Conservation (phyloP, 2,797 vertebrate genomes). For the Muraenolepis orangiensis region DNA sequence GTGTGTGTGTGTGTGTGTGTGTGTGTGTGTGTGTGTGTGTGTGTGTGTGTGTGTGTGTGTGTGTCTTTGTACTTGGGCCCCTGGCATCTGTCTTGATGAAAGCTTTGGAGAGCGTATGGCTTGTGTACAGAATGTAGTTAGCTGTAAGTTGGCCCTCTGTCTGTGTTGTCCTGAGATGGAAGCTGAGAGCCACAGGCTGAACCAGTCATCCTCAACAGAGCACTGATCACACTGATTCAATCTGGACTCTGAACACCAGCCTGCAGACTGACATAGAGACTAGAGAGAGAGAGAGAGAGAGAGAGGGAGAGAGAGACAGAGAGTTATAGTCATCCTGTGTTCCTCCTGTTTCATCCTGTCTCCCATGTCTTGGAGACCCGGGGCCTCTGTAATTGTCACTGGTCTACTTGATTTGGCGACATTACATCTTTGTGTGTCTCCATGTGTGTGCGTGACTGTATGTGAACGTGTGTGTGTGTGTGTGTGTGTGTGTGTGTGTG, state of each 20-base stretch:
- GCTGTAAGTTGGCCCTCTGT: no score
- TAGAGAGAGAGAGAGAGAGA: neutral
- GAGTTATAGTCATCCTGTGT: no score
- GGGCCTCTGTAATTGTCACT: neutral
- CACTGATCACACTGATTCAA: neutral
- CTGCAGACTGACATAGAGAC: neutral
- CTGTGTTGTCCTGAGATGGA: neutral
- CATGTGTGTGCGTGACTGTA: no score
- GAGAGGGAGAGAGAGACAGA: no score
- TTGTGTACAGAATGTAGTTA: no score
- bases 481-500: no score
- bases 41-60: constrained; percentile 38
- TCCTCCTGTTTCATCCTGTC: neutral
- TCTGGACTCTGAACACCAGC: constrained; percentile 3
- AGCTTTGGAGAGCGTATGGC: no score
- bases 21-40: constrained; percentile 29
- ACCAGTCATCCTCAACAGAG: neutral
- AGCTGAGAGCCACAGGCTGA: neutral
- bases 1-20: constrained; percentile 34
- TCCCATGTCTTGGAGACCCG: neutral
- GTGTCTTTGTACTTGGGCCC: neutral
- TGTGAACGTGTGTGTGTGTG: no score
- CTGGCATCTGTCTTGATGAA: neutral
- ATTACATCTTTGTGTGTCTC: no score
- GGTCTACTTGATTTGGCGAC: neutral